Base-by-base conservation (phyloP, 2,888 invertebrate species). In the Ophion costatus region DNA sequence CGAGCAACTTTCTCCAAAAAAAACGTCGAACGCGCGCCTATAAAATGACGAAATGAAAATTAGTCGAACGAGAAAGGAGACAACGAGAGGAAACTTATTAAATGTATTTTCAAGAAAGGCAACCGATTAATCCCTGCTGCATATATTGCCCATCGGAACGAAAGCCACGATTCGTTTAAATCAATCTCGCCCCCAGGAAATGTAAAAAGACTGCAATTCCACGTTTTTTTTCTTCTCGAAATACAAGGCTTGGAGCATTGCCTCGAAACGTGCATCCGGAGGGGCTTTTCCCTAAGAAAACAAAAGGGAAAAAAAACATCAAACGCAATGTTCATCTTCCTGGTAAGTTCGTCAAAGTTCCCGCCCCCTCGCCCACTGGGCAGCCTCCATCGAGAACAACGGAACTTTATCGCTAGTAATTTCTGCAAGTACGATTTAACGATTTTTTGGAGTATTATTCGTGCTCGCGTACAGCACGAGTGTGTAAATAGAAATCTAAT, bases 361-460 rank as follows among this genome's bases (percentile, higher is more conserved):
- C 56, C 66, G 17, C 14, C 56, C 51, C 57, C 9, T 22, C 9
- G 57, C 38, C 9, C 17, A 29, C 2, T 24, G 45, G 11, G 22
- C 6, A 56, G 5, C 51, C 64, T n/a, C 73, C 71, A 22, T 42
- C 51, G 64, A 51, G 63, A 79, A 76, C 59, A 10, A 56, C 64
- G 42, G 69, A 17, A 71, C 67, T 71, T 81, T 63, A 64, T 74
- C 71, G 79, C 64, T 14, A 45, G 51, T 29, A 51, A 51, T 64
- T 56, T 64, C 70, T 71, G 71, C 51, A 76, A 69, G 76, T 77
- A 66, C 20, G 78, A 63, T 38, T 63, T 70, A 64, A 59, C 63
- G 51, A 56, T 69, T 61, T 42, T 61, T 45, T 24, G 11, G 33
- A 59, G 63, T 61, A 71, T 80, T 84, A 84, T 84, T 80, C 79